Conservation (phyloP, 2,797 vertebrate genomes). For the Tachyglossus aculeatus region DNA sequence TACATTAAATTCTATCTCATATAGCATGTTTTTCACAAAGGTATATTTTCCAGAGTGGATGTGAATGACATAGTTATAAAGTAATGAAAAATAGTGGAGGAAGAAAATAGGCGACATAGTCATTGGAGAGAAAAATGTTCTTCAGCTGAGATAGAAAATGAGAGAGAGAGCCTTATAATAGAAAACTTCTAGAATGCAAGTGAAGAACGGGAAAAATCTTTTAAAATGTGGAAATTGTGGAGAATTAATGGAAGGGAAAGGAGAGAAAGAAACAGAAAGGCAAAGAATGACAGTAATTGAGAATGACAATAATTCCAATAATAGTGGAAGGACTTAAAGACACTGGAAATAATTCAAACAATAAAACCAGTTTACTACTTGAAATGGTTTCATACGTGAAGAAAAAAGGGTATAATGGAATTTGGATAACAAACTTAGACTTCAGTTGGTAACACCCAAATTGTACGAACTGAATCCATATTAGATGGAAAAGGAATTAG, state of each 20-base stretch:
- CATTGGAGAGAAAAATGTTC: neutral
- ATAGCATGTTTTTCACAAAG: neutral
- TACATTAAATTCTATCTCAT: neutral
- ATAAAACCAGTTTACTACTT: no score
- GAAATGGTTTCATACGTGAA: no score
- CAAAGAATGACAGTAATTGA: neutral
- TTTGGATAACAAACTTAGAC: no score
- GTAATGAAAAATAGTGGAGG: no score
- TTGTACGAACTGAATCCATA: no score
- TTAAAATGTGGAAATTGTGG: neutral
- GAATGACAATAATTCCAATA: neutral
- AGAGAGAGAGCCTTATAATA: neutral
- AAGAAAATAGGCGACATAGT: neutral
- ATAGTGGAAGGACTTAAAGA: no score
- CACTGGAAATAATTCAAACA: no score
- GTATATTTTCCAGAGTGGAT: no score
- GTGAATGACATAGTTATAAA: no score
- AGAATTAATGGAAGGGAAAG: neutral
- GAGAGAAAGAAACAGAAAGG: neutral
- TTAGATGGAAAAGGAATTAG: no score
- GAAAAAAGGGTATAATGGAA: no score
- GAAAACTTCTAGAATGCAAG: neutral
- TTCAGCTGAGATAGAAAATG: neutral
- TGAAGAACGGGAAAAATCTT: neutral
- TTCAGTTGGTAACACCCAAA: no score